Conservation (phyloP, 2,888 invertebrate genomes). For the Choristoneura rosaceana region DNA sequence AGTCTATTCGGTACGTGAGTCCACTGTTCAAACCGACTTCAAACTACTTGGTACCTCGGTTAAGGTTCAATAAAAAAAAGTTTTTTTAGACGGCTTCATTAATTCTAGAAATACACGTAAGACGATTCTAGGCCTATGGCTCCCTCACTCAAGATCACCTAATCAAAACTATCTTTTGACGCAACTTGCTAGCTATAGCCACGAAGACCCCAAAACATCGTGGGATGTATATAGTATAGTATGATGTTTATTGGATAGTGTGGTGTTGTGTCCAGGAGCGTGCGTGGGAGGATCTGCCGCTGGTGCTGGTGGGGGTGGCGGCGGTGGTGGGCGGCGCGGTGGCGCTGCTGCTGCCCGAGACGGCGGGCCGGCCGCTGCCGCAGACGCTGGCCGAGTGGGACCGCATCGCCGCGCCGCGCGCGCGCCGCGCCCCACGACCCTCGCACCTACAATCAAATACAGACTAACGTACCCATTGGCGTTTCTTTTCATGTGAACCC, state of each 20-base stretch:
- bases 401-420: constrained; percentile 39
- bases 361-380: constrained; percentile 64
- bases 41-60: too few species aligned
- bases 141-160: too few species aligned
- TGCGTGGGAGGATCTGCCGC: constrained; percentile 60
- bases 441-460: not conserved
- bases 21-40: not conserved
- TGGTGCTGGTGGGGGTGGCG: constrained; percentile 57
- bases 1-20: constrained; percentile 62
- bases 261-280: constrained; percentile 54
- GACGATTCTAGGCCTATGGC: too few species aligned
- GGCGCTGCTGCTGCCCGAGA: constrained; percentile 64
- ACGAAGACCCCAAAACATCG: too few species aligned
- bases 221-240: too few species aligned
- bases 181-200: too few species aligned
- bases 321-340: constrained; percentile 52
- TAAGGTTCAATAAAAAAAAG: too few species aligned
- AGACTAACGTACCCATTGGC: not conserved
- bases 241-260: not conserved
- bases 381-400: constrained; percentile 57
- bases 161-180: too few species aligned
- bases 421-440: not conserved
- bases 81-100: too few species aligned
- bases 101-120: too few species aligned
- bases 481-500: not conserved